Evolutionary conservation across 2,888 invertebrate species (phyloP), one percentile per base, ranked within the genome.

Genomic region (Metalampra italica): DNA sequence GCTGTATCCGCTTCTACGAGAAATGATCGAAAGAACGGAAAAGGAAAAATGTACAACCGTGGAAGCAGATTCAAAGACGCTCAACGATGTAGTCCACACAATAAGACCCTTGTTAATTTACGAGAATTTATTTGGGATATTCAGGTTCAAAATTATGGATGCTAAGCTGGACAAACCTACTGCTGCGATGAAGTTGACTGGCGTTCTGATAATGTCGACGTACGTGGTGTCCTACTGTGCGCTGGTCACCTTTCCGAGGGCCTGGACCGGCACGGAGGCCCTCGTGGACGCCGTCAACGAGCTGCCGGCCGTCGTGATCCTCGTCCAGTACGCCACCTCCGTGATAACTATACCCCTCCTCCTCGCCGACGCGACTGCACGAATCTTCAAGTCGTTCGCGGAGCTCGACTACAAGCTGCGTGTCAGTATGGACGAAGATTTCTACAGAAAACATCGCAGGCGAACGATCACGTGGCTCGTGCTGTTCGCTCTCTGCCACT

Each of bases 121-220:
- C 29, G 78, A 79, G 56, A 59, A 65, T 46, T 34, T 56, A n/a
- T 75, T 63, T 47, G 82, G 81, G 29, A 71, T 80, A 56, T 72
- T 69, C 39, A 57, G 79, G 57, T 74, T 73, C 46, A 59, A 61
- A 30, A 39, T 61, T 9, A 54, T 51, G 1, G 55, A 68, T 12
- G 65, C 62, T 22, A 51, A 61, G 15, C 29, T 75, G 12, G 30
- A 56, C 3, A 51, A 59, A 1, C 59, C 71, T 14, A 66, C 49
- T 29, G 60, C 51, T 49, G 54, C 42, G 38, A 67, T 71, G 63
- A 81, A 76, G 54, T n/a, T 57, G 0, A 56, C 66, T 8, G 60
- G 65, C 5, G 46, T 68, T 5, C 9, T 9, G 9, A 7, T 66
- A 0, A 30, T 60, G 2, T 50, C 62, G 2, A 61, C 61, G 43